These are phyloP conservation scores for Agonopterix alstromeriana DNA, from an alignment of 2,888 invertebrate species.

Conservation along the genomic window DNA sequence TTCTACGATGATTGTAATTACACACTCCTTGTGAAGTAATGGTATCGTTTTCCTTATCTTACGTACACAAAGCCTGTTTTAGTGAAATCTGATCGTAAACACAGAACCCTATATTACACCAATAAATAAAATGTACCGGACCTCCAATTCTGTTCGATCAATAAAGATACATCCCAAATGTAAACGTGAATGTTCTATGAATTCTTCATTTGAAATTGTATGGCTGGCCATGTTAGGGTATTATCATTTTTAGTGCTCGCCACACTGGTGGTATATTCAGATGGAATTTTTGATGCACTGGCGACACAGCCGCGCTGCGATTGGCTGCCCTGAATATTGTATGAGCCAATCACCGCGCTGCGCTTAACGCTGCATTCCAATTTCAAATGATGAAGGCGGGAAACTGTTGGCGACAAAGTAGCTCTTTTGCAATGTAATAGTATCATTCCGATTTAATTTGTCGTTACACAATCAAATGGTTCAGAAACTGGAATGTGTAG, in stretches of 20 bases:
- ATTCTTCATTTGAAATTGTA: constrained; percentile 75
- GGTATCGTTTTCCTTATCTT: no score
- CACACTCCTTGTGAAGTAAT: no score
- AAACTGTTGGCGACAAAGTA: constrained; percentile 56
- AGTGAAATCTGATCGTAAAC: background rate
- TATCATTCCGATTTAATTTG: constrained; percentile 47
- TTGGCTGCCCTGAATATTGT: constrained; percentile 74
- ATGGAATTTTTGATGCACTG: constrained; percentile 78
- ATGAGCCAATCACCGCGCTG: constrained; percentile 72
- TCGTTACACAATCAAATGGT: constrained; percentile 50
- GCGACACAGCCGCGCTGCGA: constrained; percentile 71
- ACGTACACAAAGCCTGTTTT: no score
- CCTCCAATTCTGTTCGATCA: constrained; percentile 56
- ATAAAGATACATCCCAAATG: constrained; percentile 69
- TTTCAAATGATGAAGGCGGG: constrained; percentile 72
- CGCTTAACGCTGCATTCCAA: constrained; percentile 74
- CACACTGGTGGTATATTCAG: constrained; percentile 71
- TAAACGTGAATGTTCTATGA: constrained; percentile 66
- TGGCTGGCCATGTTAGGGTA: constrained; percentile 69
- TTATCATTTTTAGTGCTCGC: constrained; percentile 77
- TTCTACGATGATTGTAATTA: no score
- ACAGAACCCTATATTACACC: constrained; percentile 29
- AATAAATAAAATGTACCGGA: constrained; percentile 63
- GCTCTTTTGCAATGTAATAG: constrained; percentile 55
- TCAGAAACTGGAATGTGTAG: constrained; percentile 5